Conservation (phyloP, 2,888 invertebrate genomes). For the Agrochola lychnidis region DNA sequence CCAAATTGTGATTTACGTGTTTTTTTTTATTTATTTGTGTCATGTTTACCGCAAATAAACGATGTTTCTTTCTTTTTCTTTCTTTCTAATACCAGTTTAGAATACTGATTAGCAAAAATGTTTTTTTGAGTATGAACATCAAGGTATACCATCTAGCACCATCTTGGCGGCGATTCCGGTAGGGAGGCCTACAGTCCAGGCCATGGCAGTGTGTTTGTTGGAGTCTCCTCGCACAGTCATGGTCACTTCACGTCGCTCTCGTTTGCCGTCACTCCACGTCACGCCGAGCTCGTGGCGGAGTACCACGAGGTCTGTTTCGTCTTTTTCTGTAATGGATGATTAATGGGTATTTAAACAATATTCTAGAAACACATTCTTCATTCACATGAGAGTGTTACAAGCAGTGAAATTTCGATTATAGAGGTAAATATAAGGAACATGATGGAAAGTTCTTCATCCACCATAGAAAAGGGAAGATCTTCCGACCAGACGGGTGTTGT, state of each 20-base stretch:
- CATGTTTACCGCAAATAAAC: too few relatives aligned
- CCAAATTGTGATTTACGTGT: too few relatives aligned
- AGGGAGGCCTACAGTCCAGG: conserved; percentile 92
- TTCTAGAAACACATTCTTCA: background rate
- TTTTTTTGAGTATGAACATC: background rate
- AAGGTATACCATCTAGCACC: conserved; percentile 96
- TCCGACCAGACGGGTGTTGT: background rate
- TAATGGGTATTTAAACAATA: background rate
- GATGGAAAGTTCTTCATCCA: background rate
- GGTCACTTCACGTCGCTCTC: conserved; percentile 95
- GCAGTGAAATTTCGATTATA: background rate
- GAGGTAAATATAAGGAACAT: background rate
- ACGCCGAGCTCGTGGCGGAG: conserved; percentile 98
- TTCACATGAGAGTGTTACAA: background rate
- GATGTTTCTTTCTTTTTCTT: too few relatives aligned
- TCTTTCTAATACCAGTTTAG: too few relatives aligned
- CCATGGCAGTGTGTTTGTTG: conserved; percentile 97
- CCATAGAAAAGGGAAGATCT: background rate
- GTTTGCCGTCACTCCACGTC: conserved; percentile 96
- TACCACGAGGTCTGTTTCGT: conserved; percentile 98
- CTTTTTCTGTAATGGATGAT: conserved; percentile 80
- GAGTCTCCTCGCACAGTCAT: conserved; percentile 97
- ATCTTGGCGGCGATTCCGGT: conserved; percentile 99
- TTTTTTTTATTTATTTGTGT: too few relatives aligned
- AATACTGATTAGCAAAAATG: background rate